Evolutionary conservation across 1,140 invertebrate genomes (phyloP).

Genomic region (Aphaenogaster ashmeadi): DNA sequence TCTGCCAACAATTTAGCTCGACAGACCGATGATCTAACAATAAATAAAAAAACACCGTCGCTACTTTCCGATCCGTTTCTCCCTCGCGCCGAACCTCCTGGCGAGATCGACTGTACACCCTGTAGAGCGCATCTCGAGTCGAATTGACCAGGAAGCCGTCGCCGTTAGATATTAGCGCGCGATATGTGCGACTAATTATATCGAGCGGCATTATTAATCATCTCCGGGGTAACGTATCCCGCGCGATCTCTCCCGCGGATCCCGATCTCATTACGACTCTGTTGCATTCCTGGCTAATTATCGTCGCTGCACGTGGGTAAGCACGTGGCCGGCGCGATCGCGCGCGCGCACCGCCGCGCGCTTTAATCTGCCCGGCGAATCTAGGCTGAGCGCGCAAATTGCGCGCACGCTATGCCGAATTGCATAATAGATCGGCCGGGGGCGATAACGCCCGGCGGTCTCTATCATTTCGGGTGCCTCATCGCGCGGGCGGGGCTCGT

Average conservation of each 20-base stretch:
- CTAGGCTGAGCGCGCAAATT: conserved; percentile 49
- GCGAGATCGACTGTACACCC: background rate
- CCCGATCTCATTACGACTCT: conserved; percentile 34
- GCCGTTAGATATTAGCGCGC: conserved; percentile 38
- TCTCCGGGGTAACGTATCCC: conserved; percentile 22
- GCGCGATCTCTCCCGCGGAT: conserved; percentile 6
- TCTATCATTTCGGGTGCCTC: conserved; percentile 36
- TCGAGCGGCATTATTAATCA: conserved; percentile 54
- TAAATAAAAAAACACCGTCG: background rate
- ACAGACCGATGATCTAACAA: background rate
- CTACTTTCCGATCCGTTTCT: background rate
- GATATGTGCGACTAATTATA: conserved; percentile 54
- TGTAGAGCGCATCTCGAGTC: background rate
- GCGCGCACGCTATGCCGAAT: conserved; percentile 41
- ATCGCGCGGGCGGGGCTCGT: background rate
- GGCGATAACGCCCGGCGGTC: background rate
- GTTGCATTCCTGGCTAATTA: conserved; percentile 50
- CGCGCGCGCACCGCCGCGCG: background rate
- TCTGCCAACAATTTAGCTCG: background rate
- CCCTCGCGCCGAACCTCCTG: background rate
- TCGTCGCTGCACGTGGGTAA: conserved; percentile 48
- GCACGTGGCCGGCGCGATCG: conserved; percentile 33
- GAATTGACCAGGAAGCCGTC: conserved; percentile 24
- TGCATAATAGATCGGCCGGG: conserved; percentile 24
- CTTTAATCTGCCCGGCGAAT: conserved; percentile 39